A percentile compares a stretch with the other conserved stretches of the same genome.
Conservation (phyloP, 2,113 vertebrate species). For the Leucopsar rothschildi region DNA sequence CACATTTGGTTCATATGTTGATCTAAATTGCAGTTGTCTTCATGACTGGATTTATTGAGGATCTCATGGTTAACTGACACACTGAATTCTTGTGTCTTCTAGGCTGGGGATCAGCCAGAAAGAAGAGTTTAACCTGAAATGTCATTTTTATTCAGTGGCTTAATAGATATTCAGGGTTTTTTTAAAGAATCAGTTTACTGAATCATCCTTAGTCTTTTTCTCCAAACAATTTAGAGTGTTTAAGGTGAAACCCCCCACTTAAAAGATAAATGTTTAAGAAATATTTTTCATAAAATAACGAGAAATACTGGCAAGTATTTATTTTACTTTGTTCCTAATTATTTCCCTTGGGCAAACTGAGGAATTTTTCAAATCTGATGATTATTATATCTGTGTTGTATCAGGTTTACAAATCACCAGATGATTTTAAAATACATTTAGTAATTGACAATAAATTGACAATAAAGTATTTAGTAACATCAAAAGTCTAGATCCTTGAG, state of each 20-base stretch:
- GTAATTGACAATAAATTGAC: background rate
- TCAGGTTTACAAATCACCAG: background rate
- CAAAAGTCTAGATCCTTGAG: background rate
- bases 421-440: background rate
- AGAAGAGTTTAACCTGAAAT: background rate
- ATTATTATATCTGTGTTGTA: background rate
- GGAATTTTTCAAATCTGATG: background rate
- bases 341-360: background rate
- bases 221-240: background rate
- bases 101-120: background rate
- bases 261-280: background rate
- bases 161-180: rapidly evolving
- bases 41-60: background rate
- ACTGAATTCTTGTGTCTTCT: background rate
- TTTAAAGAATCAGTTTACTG: background rate
- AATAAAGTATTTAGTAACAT: background rate
- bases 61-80: background rate
- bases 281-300: background rate
- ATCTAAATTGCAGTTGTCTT: background rate
- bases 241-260: background rate
- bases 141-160: background rate
- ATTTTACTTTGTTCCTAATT: background rate
- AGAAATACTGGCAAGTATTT: background rate
- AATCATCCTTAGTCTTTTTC: background rate
- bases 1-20: background rate